phyloP scores from a whole-genome alignment of 2,888 invertebrate species.

The Ophion ventricosus region DNA sequence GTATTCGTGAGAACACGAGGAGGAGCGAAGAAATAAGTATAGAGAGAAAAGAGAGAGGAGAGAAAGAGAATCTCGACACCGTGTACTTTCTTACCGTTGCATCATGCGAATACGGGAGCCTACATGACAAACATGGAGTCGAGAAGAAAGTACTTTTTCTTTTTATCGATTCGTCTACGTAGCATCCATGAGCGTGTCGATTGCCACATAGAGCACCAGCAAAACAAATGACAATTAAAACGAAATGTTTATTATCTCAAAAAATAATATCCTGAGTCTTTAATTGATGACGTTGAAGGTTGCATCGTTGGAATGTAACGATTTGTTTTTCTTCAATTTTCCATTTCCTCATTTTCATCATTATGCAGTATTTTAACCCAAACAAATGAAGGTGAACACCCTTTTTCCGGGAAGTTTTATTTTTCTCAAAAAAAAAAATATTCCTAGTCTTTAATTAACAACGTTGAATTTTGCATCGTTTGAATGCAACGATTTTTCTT shows the following conservation, averaged over 20 bases:
- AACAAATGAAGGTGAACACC: no score
- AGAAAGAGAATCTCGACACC: slow-evolving; percentile 16
- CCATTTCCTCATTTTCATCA: no score
- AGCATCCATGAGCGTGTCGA: background rate
- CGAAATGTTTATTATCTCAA: background rate
- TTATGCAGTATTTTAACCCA: no score
- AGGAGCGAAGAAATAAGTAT: slow-evolving; percentile 17
- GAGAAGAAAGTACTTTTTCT: background rate
- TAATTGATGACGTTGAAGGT: background rate
- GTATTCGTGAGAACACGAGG: slow-evolving; percentile 40
- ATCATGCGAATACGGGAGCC: background rate
- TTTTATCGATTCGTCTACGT: background rate
- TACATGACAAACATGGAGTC: background rate
- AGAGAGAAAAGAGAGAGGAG: slow-evolving; percentile 8
- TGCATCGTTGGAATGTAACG: no score
- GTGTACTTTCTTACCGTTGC: slow-evolving; percentile 16
- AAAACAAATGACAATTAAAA: background rate
- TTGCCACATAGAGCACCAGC: background rate
- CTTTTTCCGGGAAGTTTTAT: no score
- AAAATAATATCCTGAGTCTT: background rate
- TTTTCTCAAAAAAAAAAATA: background rate
- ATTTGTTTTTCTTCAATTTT: no score
- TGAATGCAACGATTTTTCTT: no score
- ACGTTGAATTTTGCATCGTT: no score
- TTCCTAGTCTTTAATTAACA: background rate